These are phyloP conservation scores for Ceratina calcarata DNA, from an alignment of 1,140 invertebrate species.

Conservation along the genomic window DNA sequence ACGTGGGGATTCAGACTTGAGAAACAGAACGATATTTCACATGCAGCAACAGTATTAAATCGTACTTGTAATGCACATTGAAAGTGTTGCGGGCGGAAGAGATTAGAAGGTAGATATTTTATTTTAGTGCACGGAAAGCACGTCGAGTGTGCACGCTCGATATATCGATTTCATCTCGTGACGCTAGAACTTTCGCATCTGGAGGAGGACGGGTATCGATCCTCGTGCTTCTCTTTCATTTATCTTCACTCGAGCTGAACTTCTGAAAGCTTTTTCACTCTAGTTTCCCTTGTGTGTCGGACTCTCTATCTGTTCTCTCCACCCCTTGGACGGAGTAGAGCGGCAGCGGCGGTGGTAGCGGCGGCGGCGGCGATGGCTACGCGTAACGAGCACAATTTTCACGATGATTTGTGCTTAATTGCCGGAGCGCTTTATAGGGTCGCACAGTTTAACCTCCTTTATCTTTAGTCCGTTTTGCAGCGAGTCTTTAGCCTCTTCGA, in stretches of 20 bases:
- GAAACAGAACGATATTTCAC: too few species aligned
- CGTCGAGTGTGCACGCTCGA: too few species aligned
- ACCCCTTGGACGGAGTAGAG: neutral
- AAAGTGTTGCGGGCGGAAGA: too few species aligned
- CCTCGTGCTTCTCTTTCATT: neutral
- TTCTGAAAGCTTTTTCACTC: conserved; percentile 13
- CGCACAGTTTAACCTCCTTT: conserved; percentile 44
- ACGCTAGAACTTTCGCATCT: neutral
- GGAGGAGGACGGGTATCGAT: neutral
- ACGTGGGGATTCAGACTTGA: too few species aligned
- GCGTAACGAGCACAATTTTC: conserved; percentile 43
- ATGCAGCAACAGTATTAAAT: too few species aligned
- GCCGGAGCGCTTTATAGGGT: conserved; percentile 33
- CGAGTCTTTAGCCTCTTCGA: conserved; percentile 17
- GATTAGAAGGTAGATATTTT: too few species aligned
- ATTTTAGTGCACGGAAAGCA: too few species aligned
- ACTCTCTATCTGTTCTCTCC: conserved; percentile 1
- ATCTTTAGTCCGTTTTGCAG: conserved; percentile 41
- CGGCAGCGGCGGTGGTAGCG: too few species aligned
- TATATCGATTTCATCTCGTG: neutral
- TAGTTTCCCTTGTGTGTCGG: conserved; percentile 8
- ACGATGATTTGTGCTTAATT: conserved; percentile 46
- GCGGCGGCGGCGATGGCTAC: neutral
- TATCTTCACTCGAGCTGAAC: conserved; percentile 11
- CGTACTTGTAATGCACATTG: too few species aligned